These are phyloP conservation scores for Bambusicola thoracicus DNA, from an alignment of 2,113 vertebrate genomes.

Conservation along the genomic window DNA sequence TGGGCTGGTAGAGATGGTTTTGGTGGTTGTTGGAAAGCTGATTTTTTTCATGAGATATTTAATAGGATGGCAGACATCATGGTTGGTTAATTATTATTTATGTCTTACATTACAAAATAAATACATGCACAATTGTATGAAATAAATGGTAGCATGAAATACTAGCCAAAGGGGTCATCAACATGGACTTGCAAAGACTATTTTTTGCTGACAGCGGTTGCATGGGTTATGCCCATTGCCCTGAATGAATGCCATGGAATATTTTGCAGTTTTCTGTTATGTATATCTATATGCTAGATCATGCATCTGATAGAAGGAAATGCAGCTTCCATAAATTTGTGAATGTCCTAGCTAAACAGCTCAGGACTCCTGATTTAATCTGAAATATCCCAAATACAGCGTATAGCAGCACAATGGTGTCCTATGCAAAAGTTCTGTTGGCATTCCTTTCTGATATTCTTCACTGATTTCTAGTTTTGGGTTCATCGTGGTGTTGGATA, in stretches of 20 bases:
- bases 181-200: not conserved
- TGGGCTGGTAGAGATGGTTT: fast-evolving
- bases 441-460: not conserved
- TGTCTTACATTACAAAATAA: not conserved
- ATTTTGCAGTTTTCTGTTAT: not conserved
- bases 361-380: not conserved
- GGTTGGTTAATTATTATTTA: not conserved
- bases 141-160: not conserved
- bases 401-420: not conserved
- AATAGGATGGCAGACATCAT: not conserved
- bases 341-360: not conserved
- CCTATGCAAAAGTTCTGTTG: not conserved
- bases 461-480: not conserved
- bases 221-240: not conserved
- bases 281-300: not conserved
- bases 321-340: not conserved
- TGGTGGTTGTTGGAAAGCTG: not conserved
- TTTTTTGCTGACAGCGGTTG: not conserved
- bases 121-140: not conserved
- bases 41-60: not conserved
- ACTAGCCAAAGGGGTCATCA: not conserved
- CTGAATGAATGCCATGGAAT: not conserved
- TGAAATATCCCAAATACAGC: not conserved
- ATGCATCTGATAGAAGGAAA: not conserved
- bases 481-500: not conserved